Evolutionary conservation across 2,797 vertebrate species (phyloP), one percentile per base, ranked within the genome.

Genomic region (Epinephelus awoara): DNA sequence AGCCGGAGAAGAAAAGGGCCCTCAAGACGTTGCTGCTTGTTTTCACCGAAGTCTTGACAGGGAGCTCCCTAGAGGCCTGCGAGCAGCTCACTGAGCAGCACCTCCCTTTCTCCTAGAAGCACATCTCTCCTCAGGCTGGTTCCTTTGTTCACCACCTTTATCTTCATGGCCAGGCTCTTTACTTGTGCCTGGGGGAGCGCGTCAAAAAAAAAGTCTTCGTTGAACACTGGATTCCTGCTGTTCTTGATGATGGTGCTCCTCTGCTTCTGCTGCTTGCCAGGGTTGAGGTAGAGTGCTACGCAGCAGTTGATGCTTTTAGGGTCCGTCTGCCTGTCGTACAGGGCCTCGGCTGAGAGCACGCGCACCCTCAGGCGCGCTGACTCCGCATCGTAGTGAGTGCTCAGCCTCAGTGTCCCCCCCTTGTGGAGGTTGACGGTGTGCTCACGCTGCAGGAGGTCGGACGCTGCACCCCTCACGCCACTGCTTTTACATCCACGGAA

Each of bases 151-250:
- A 99, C 96, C 77, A 99, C 98, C 90, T 99, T 99, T 91, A 99
- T 91, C 92, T 98, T 97, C 84, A 99, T 94, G 54, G 97, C 96
- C 93, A 98, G 94, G 87, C 94, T 97, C 85, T 96, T 97, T 58
- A 95, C 94, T 1, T 97, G 96, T 4, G 94, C 93, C 3, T 94
- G 91, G 3, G 96, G 95, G 92, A 99, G 84, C 4, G 97, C 95
- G 0, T 99, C 98, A 0, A 99, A 99, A 93, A 98, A 99, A 89
- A 99, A 99, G 93, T 99, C 98, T 87, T 99, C 98, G 0, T 99
- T 99, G 94, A 99, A 99, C 79, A 98, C 78, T 0, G 98, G 98
- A 76, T 97, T 97, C 77, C 96, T 96, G 94, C 97, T 99, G 79
- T 98, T 98, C 94, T 98, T 99, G 92, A 99, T 94, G 21, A 99